Percentiles rank a stretch among this genome's conserved stretches.
These are phyloP conservation scores for Sycophila texana DNA, from an alignment of 2,888 invertebrate species.

Conservation along the genomic window DNA sequence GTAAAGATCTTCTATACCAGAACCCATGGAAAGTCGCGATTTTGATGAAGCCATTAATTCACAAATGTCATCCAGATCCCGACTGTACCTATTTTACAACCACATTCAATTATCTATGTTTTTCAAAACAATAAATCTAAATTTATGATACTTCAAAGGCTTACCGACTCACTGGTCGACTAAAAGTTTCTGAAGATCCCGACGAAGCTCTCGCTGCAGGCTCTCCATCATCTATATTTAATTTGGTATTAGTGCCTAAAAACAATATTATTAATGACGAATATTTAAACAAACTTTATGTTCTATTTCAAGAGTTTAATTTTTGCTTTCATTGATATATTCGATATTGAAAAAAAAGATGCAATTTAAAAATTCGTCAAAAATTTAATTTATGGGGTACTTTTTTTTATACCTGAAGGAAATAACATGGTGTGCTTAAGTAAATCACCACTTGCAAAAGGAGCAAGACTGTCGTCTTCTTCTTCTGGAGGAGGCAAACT, in stretches of 20 bases:
- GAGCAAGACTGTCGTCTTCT: constrained; percentile 83
- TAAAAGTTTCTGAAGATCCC: constrained; percentile 72
- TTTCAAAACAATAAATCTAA: background rate
- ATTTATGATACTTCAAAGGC: constrained; percentile 14
- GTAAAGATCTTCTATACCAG: constrained; percentile 71
- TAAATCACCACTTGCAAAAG: constrained; percentile 86
- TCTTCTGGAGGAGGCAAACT: constrained; percentile 67
- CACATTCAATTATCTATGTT: background rate
- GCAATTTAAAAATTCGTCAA: background rate
- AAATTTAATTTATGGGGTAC: background rate
- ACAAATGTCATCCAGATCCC: constrained; percentile 78
- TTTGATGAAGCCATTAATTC: constrained; percentile 72
- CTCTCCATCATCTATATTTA: constrained; percentile 70
- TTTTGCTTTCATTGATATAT: background rate
- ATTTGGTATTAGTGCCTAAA: constrained; percentile 65
- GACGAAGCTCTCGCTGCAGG: constrained; percentile 68
- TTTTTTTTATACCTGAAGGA: constrained; percentile 69
- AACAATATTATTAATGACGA: background rate
- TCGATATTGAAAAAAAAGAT: background rate
- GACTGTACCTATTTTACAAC: constrained; percentile 73
- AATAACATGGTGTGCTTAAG: constrained; percentile 79
- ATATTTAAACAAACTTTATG: too few species aligned
- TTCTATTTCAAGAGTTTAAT: background rate
- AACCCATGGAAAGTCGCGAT: constrained; percentile 71
- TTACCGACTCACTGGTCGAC: constrained; percentile 78